phyloP scores from a whole-genome alignment of 2,113 vertebrate species.

The Strix uralensis region DNA sequence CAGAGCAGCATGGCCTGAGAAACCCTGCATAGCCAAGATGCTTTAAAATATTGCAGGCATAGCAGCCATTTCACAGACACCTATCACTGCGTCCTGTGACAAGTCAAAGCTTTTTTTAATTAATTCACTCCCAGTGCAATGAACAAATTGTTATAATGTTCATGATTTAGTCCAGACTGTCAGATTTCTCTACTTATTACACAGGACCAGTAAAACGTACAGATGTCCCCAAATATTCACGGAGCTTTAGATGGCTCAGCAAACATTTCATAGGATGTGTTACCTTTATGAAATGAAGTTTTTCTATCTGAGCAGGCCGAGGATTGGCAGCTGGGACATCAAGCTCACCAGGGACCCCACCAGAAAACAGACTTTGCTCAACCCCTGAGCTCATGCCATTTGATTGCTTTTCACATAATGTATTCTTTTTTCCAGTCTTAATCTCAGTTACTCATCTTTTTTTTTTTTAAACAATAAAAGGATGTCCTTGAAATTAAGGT shows the following conservation, averaged over 20 bases:
- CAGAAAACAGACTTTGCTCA: neutral
- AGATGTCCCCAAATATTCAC: neutral
- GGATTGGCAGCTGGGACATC: neutral
- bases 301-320: neutral
- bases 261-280: neutral
- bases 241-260: neutral
- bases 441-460: neutral
- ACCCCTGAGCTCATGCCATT: neutral
- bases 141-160: neutral
- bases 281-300: neutral
- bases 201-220: neutral
- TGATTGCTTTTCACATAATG: neutral
- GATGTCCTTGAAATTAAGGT: neutral
- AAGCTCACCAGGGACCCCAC: neutral
- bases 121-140: neutral
- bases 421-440: neutral
- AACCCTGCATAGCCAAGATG: neutral
- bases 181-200: neutral
- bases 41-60: neutral
- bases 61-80: neutral
- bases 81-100: rapidly evolving
- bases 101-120: neutral
- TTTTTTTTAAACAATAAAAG: neutral
- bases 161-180: neutral
- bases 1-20: rapidly evolving